A percentile compares a stretch with the other conserved stretches of the same genome.
Evolutionary conservation across 1,140 invertebrate species (phyloP).

Genomic region (Lanistes nyassanus): DNA sequence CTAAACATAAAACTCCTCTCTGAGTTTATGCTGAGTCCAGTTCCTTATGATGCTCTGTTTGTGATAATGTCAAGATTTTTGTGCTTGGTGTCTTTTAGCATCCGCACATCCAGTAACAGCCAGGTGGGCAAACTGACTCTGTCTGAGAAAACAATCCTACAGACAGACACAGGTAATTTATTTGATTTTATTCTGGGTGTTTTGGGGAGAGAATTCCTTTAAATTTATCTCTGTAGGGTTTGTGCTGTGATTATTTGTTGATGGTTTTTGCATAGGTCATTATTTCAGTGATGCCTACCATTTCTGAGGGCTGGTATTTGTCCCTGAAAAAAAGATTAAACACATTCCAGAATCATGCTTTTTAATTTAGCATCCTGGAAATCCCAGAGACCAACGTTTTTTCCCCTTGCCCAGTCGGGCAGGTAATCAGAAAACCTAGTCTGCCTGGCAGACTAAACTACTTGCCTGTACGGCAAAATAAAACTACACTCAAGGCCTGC

Average conservation of each 20-base stretch:
- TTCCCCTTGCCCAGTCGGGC: no score
- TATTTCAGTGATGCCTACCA: no score
- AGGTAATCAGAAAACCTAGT: no score
- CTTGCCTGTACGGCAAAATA: no score
- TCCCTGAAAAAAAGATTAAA: no score
- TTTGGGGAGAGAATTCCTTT: background rate
- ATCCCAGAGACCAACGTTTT: no score
- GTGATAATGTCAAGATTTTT: background rate
- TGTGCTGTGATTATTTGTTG: background rate
- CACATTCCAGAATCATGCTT: no score
- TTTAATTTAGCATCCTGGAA: no score
- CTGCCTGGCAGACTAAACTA: no score
- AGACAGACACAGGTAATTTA: constrained; percentile 55
- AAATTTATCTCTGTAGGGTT: background rate
- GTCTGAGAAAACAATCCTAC: constrained; percentile 61
- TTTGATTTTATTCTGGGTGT: background rate
- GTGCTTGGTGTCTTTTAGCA: constrained; percentile 46
- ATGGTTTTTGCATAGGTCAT: background rate
- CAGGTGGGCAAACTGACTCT: constrained; percentile 69
- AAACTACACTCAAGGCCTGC: no score
- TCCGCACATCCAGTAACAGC: constrained; percentile 68
- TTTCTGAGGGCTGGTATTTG: no score
- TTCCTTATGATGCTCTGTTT: background rate
- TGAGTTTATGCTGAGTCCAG: background rate
- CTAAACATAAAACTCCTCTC: no score